Base-by-base conservation (phyloP, 1,140 invertebrate species). In the Pissodes strobi region DNA sequence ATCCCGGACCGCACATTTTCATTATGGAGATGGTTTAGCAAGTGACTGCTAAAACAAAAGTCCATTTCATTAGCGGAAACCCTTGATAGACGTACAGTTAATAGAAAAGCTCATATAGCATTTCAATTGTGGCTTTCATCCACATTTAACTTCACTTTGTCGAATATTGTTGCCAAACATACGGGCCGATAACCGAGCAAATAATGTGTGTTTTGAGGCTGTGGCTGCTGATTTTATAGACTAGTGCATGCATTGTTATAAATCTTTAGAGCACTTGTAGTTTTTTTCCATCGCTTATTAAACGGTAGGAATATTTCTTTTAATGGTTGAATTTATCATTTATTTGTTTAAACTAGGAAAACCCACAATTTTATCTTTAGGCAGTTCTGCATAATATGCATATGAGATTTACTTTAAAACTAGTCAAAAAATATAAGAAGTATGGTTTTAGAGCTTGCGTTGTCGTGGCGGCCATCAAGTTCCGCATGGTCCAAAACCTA, bases 121-220 rank as follows among this genome's bases (percentile, higher is more conserved):
- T 52, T 52, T 37, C 25, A 52, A 52, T 52, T 52, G 49, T 18
- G 49, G 49, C 49, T 52, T 15, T 52, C 49, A 18, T 52, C 49
- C 49, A 52, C 49, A 19, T 52, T 52, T 52, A 52, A 52, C 49
- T 52, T 52, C 49, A 34, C 49, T 52, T 34, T 52, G 49, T 52
- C 18, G 49, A 21, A 21, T 52, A 52, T 52, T 37, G 49, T 52
- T 52, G 23, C 25, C 49, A 52, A 52, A 52, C 49, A 52, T 52
- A 52, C 49, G 49, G 49, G 49, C 49, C 27, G 25, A 52, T 52
- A 52, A 52, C 49, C 49, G 23, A 52, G 10, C 49, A 27, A 52
- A 52, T 52, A 52, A 52, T 37, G 49, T 52, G 45, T 48, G 19
- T 48, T 37, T 27, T n/a, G 23, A 34, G 45, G 6, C 15, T n/a